Base-by-base conservation (phyloP, 92 coral and sea anemone genomes). In the Porites rus region DNA sequence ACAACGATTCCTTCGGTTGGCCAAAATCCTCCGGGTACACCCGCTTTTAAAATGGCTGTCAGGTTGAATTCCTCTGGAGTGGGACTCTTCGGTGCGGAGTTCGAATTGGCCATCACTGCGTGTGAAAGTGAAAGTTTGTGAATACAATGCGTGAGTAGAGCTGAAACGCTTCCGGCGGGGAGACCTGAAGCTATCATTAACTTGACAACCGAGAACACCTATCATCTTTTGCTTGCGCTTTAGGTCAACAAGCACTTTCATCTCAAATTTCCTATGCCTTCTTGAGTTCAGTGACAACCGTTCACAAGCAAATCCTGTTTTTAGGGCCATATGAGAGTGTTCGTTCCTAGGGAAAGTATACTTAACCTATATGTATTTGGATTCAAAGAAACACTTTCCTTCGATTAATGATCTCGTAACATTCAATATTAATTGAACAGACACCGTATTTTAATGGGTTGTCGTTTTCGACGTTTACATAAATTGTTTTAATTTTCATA, bases 1-100 rank as follows among this genome's bases (percentile, higher is more conserved):
- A 85, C 69, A 54, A 68, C 21, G 65, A 85, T 64, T 56, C 52
- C 53, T 13, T 85, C 83, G 5, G 56, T 18, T 43, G 88, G 83
- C 88, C 88, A 85, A 75, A 85, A 85, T 3, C 83, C 83, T 28
- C 88, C 88, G 14, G 88, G 88, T 8, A 85, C 88, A 10, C 88
- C 88, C 16, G 82, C 66, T 60, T 77, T 76, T 7, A 85, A 68
- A 1, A 85, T 54, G 3, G 88, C 76, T 18, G 82, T 75, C 56
- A 85, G 67, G 60, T 84, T 81, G 21, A 74, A 74, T 66, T 85
- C 88, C 17, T 83, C 87, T 9, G 87, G 79, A 22, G 87, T 62
- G 7, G 80, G 87, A 61, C 87, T 73, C 52, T 72, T 65, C 8
- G 72, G 79, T 51, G 17, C 80, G 6, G 46, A 10, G 12, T 60